Evolutionary conservation across 2,113 vertebrate species (phyloP), one percentile per base, ranked within the genome.

Genomic region (Ammodytes marinus): DNA sequence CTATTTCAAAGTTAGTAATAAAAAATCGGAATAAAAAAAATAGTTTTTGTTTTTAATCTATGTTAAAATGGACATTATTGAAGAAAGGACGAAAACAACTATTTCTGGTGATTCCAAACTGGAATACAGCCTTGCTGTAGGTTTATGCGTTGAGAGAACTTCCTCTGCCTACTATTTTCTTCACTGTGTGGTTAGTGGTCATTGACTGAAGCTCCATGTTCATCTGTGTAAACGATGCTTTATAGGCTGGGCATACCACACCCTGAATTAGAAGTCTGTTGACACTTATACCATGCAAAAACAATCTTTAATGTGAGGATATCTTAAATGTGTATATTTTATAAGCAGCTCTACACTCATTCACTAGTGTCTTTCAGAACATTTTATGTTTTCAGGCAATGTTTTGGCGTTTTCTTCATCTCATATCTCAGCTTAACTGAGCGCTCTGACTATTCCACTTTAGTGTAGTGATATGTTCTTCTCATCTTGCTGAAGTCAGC

Each of bases 401-500:
- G 5, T 35, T 15, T 43, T 59, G 6, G 3, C 4, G 4, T 67
- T 53, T 42, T 55, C 53, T 61, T n/a, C 17, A 59, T 67, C 17
- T 61, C 6, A 43, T 47, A 5, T 57, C 55, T 84, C 50, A 6
- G 35, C 3, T 63, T 74, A 40, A 2, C 35, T 83, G 43, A 17
- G 8, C 45, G 27, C 27, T 74, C 10, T 13, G 15, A 47, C 50
- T 69, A 73, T 83, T 81, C 60, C 40, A 47, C 39, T 66, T 42
- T 58, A 19, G 42, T 61, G 10, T 42, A 49, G 61, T 37, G 45
- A 59, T 47, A 37, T 40, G 53, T 64, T 46, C 53, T 42, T 58
- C 40, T 69, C 1, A 12, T 71, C 14, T 40, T 68, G 65, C 74
- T 82, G 64, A 71, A 61, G 67, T 86, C 70, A 77, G 79, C 85